Percentiles rank a stretch among this genome's conserved stretches.
phyloP scores from a whole-genome alignment of 2,113 vertebrate species.

The Nerophis lumbriciformis region DNA sequence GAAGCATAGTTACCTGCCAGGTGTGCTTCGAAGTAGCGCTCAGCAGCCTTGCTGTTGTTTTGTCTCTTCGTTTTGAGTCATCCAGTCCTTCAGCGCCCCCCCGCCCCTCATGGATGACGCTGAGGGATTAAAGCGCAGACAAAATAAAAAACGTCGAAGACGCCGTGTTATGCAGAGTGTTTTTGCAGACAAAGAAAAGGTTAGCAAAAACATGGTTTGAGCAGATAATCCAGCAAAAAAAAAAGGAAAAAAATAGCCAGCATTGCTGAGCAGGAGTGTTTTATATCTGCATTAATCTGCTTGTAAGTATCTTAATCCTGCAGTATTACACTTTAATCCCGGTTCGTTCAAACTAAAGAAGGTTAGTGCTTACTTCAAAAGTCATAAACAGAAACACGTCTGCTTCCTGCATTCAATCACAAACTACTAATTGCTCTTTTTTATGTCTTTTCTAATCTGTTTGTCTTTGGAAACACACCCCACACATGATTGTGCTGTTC shows the following conservation, averaged over 20 bases:
- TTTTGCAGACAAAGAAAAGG: conserved; percentile 40
- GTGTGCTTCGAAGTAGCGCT: background rate
- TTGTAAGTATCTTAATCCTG: conserved; percentile 28
- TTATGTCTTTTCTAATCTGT: too few relatives aligned
- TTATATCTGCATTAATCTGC: conserved; percentile 35
- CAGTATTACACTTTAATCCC: conserved; percentile 35
- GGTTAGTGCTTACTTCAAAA: conserved; percentile 18
- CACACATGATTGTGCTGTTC: too few relatives aligned
- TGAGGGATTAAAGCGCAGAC: conserved; percentile 58
- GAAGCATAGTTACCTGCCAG: background rate
- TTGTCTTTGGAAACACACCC: too few relatives aligned
- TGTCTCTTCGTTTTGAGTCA: conserved; percentile 44
- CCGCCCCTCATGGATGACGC: background rate
- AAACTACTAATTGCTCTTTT: too few relatives aligned
- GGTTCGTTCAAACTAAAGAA: conserved; percentile 34
- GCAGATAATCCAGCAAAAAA: conserved; percentile 40
- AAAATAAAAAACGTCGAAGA: conserved; percentile 48
- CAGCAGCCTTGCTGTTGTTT: conserved; percentile 39
- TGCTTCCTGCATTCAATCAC: background rate
- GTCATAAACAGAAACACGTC: conserved; percentile 19
- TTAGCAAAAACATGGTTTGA: conserved; percentile 22
- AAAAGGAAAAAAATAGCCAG: conserved; percentile 6
- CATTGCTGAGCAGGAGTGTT: conserved; percentile 13
- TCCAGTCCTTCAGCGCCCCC: too few relatives aligned
- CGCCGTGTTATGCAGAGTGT: conserved; percentile 14